Evolutionary conservation across 2,113 vertebrate genomes (phyloP).

Genomic region (Cranoglanis bouderius): DNA sequence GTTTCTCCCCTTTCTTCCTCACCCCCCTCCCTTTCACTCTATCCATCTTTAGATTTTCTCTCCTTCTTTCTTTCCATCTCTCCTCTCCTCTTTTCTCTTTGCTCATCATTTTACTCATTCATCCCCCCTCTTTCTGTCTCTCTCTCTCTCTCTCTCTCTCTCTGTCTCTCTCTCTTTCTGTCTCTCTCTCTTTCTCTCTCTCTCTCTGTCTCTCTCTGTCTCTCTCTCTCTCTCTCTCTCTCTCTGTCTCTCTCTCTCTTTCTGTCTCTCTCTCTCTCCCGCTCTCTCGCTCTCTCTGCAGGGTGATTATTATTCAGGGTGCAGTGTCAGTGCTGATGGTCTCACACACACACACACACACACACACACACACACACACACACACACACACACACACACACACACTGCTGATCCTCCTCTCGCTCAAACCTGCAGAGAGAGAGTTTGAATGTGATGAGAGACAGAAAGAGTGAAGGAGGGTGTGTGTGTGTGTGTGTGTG

Average conservation of each 20-base stretch:
- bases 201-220: constrained; percentile 5
- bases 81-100: not conserved
- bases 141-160: constrained; percentile 7
- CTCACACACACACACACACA: constrained; percentile 12
- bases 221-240: too few relatives aligned
- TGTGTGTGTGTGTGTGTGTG: constrained; percentile 35
- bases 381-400: constrained; percentile 28
- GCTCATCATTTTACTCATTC: constrained; percentile 2
- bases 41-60: not conserved
- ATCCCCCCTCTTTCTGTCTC: not conserved
- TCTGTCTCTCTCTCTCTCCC: constrained; percentile 5
- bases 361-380: constrained; percentile 46
- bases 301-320: constrained; percentile 59
- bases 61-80: not conserved
- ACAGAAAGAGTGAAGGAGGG: constrained; percentile 19
- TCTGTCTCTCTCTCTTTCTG: constrained; percentile 43
- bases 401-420: constrained; percentile 49
- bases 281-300: constrained; percentile 50
- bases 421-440: constrained; percentile 24
- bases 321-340: constrained; percentile 53
- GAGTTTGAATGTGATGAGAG: constrained; percentile 17
- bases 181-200: too few relatives aligned
- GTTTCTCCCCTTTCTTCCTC: not conserved
- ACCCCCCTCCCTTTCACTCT: not conserved
- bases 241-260: not conserved